Percentiles rank a stretch among this genome's conserved stretches.
These are phyloP conservation scores for Heptranchias perlo DNA, from an alignment of 2,113 vertebrate species.

Conservation along the genomic window DNA sequence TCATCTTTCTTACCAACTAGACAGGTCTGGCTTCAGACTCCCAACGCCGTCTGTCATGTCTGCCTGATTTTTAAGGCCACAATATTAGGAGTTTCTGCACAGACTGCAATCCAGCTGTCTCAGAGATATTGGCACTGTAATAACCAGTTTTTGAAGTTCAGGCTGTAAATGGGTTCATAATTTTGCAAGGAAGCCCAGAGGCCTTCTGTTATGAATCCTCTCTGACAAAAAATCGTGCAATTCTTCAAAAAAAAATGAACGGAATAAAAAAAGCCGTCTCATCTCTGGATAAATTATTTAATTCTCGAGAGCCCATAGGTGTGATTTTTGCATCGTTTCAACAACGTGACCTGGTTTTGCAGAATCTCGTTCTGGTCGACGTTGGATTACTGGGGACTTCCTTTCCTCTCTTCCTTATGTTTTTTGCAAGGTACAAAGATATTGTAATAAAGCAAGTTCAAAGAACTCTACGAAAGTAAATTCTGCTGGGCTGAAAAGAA, in stretches of 20 bases:
- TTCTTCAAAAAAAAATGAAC: not conserved
- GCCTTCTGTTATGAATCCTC: slow-evolving; percentile 6
- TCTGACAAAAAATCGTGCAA: slow-evolving; percentile 5
- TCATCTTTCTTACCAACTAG: not conserved
- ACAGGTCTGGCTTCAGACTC: not conserved
- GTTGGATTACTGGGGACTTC: not conserved
- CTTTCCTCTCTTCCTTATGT: not conserved
- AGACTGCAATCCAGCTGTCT: not conserved
- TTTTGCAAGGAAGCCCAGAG: not conserved
- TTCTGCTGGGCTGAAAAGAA: not conserved
- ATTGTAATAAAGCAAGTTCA: not conserved
- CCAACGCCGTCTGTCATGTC: not conserved
- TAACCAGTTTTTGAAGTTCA: not conserved
- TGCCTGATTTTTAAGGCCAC: not conserved
- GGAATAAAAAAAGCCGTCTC: not conserved
- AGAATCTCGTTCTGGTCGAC: not conserved
- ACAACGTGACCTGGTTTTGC: not conserved
- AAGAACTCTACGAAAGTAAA: not conserved
- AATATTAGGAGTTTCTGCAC: not conserved
- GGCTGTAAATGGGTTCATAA: not conserved
- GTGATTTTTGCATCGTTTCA: not conserved
- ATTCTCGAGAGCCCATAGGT: not conserved
- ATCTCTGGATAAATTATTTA: not conserved
- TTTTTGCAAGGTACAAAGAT: not conserved
- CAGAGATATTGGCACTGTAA: not conserved